Conservation (phyloP, 2,113 vertebrate species). For the Aegithalos caudatus region DNA sequence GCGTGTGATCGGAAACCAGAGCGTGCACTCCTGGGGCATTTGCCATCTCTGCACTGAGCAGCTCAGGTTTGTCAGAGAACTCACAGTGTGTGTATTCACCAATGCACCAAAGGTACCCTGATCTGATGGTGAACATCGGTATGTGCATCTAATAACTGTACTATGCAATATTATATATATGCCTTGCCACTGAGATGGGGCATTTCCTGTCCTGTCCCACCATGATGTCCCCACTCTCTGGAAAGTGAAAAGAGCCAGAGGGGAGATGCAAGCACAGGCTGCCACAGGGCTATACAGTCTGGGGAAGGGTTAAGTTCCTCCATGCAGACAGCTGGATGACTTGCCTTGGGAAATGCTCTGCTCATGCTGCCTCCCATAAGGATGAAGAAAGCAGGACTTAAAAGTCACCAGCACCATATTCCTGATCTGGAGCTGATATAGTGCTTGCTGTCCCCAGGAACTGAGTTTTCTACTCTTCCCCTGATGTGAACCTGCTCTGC, state of each 20-base stretch:
- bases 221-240: background rate
- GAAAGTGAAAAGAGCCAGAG: background rate
- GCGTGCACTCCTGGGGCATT: fast-evolving
- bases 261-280: background rate
- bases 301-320: background rate
- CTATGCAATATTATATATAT: background rate
- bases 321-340: background rate
- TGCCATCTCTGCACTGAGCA: background rate
- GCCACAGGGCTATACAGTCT: background rate
- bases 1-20: fast-evolving
- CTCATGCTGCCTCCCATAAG: background rate
- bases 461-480: background rate
- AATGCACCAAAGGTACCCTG: fast-evolving
- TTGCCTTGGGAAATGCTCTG: background rate
- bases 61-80: background rate
- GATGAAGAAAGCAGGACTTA: background rate
- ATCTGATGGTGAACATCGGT: background rate
- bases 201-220: background rate
- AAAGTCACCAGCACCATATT: background rate
- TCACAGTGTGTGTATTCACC: background rate
- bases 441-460: background rate
- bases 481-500: background rate
- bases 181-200: background rate
- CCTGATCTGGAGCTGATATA: fast-evolving
- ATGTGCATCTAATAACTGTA: background rate